phyloP scores from a whole-genome alignment of 1,140 invertebrate genomes.

The Yoshiicerus persimilis region DNA sequence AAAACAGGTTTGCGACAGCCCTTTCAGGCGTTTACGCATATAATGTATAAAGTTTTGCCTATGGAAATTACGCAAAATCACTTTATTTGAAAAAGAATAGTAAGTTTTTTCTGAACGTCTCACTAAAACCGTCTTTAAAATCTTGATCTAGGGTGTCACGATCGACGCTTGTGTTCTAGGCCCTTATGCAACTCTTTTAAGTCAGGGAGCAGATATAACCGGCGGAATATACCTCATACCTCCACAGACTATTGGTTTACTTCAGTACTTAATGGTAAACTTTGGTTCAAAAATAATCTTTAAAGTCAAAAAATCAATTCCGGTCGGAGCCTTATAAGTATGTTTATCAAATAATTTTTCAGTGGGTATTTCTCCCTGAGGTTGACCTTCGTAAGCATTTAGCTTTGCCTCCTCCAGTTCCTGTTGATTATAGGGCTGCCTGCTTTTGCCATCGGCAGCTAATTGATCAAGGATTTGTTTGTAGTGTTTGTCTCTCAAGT shows the following conservation, averaged over 20 bases:
- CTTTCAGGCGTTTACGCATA: no score
- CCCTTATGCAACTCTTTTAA: constrained; percentile 83
- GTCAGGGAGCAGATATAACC: constrained; percentile 95
- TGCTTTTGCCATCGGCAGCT: constrained; percentile 98
- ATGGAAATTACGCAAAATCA: constrained; percentile 23
- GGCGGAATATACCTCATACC: constrained; percentile 81
- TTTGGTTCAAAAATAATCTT: not conserved
- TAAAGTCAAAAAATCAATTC: not conserved
- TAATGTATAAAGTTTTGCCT: no score
- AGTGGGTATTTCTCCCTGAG: constrained; percentile 93
- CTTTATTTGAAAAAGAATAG: no score
- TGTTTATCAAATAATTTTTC: constrained; percentile 51
- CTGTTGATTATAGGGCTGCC: constrained; percentile 93
- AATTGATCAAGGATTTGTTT: constrained; percentile 94
- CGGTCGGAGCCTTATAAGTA: not conserved
- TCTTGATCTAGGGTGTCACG: constrained; percentile 69
- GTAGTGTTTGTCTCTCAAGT: constrained; percentile 96
- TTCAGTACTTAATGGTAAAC: constrained; percentile 87
- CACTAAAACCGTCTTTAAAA: constrained; percentile 45
- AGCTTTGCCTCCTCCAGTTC: constrained; percentile 82
- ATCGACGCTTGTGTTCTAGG: constrained; percentile 93
- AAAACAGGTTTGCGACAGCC: constrained; percentile 62
- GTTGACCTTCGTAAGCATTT: constrained; percentile 75
- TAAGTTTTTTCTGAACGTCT: no score
- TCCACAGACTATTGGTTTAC: constrained; percentile 76